Conservation (phyloP, 2,797 vertebrate species). For the Chiroxiphia lanceolata region DNA sequence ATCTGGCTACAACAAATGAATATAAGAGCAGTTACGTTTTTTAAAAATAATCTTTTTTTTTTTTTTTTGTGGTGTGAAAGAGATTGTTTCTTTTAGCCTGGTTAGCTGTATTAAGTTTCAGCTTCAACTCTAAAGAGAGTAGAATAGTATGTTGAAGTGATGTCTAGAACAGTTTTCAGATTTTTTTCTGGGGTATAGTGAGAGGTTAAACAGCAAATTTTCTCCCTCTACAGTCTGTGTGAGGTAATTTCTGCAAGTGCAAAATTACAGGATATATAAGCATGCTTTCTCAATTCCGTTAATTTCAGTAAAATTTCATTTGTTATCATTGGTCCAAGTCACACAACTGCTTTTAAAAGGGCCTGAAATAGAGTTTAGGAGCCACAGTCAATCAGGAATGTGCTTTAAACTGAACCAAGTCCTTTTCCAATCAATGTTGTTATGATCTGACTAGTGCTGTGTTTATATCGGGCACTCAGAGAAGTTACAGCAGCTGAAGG, state of each 20-base stretch:
- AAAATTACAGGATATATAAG: neutral
- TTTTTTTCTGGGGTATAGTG: neutral
- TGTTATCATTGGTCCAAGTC: neutral
- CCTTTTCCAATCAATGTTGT: neutral
- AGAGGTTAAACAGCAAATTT: neutral
- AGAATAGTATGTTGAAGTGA: neutral
- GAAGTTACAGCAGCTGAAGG: neutral
- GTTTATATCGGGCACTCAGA: neutral
- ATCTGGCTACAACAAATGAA: neutral
- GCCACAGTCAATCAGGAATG: neutral
- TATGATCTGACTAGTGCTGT: neutral
- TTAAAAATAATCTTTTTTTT: neutral
- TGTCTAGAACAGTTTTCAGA: neutral
- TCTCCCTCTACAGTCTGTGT: accelerated
- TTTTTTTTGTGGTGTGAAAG: neutral
- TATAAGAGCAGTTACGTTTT: neutral
- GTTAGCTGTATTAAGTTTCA: neutral
- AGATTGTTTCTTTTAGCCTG: neutral
- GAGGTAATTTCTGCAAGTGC: neutral
- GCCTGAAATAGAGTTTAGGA: neutral
- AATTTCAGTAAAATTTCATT: neutral
- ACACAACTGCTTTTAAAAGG: neutral
- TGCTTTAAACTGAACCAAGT: neutral
- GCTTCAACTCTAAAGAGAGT: neutral
- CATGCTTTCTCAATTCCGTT: neutral